Conservation (phyloP, 2,888 invertebrate genomes). For the Molorchus minor region DNA sequence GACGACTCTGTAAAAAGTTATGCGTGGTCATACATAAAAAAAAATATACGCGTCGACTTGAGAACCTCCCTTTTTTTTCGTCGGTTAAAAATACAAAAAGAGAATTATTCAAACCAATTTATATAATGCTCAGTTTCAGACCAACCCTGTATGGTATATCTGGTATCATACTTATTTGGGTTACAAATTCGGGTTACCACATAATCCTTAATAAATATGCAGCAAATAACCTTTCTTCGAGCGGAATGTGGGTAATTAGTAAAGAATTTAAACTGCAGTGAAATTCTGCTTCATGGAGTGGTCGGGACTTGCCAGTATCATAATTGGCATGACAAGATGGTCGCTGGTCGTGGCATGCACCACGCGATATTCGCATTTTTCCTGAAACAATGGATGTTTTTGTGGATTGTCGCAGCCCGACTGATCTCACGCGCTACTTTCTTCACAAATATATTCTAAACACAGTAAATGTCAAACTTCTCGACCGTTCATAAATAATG, state of each 20-base stretch:
- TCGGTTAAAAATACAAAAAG: background rate
- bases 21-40: too few species aligned
- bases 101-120: background rate
- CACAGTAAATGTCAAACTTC: slow-evolving; percentile 40
- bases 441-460: slow-evolving; percentile 40
- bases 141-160: background rate
- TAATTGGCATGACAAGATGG: slow-evolving; percentile 30
- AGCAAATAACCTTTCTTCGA: background rate
- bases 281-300: slow-evolving; percentile 28
- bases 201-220: background rate
- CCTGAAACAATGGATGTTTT: slow-evolving; percentile 42
- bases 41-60: too few species aligned
- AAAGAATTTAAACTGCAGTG: slow-evolving; percentile 24
- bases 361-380: slow-evolving; percentile 48
- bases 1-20: too few species aligned
- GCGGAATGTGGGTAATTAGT: slow-evolving; percentile 37
- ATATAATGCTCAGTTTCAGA: background rate
- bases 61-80: background rate
- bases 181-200: too few species aligned
- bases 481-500: slow-evolving; percentile 43
- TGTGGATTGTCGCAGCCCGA: slow-evolving; percentile 42
- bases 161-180: background rate
- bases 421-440: slow-evolving; percentile 53
- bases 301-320: slow-evolving; percentile 30
- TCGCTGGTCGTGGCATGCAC: slow-evolving; percentile 41